Evolutionary conservation across 2,888 invertebrate genomes (phyloP).

Genomic region (Bugulina stolonifera): DNA sequence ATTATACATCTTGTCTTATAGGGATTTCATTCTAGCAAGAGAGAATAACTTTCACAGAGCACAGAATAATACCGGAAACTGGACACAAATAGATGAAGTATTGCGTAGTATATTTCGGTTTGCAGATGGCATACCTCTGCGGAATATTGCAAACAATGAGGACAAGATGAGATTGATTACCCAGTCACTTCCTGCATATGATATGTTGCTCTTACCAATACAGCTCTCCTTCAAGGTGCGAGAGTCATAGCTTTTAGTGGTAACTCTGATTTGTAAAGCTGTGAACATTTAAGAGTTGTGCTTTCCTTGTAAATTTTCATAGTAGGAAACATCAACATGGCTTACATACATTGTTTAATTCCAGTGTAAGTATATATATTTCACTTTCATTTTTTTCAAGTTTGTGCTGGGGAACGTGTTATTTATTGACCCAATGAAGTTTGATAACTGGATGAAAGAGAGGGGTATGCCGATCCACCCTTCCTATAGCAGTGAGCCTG

Average conservation of each 20-base stretch:
- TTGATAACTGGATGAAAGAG: conserved; percentile 3
- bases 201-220: not conserved
- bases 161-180: not conserved
- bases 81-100: not conserved
- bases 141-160: no score
- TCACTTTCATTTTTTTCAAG: not conserved
- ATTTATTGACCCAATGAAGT: not conserved
- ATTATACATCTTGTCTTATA: no score
- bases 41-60: not conserved
- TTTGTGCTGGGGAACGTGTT: conserved; percentile 21
- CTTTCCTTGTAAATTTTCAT: no score
- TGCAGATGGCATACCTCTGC: not conserved
- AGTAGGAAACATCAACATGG: no score
- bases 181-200: not conserved
- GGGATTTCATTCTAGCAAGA: not conserved
- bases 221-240: conserved; percentile 14
- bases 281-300: no score
- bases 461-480: conserved; percentile 6
- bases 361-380: no score
- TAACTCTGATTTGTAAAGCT: no score
- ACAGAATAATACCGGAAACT: not conserved
- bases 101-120: not conserved
- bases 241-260: no score
- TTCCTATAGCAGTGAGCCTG: not conserved
- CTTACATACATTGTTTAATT: no score